These are phyloP conservation scores for Aphidius ervi DNA, from an alignment of 1,140 invertebrate genomes.

Conservation along the genomic window DNA sequence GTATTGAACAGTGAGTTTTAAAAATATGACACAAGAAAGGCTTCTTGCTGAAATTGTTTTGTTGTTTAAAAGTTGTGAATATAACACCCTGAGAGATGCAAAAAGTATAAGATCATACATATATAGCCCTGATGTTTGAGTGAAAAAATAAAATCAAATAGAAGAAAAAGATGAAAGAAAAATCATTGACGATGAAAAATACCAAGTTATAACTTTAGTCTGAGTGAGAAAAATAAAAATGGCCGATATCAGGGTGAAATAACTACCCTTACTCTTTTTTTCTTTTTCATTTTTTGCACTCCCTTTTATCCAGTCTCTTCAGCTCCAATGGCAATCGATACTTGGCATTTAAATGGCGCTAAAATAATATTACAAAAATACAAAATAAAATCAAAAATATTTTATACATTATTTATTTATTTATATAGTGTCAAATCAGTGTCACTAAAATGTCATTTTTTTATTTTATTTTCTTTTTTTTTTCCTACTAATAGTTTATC, in stretches of 20 bases:
- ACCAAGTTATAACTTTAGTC: not conserved
- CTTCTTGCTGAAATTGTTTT: too few relatives aligned
- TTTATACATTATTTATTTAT: not conserved
- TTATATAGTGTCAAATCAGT: too few relatives aligned
- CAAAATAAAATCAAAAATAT: too few relatives aligned
- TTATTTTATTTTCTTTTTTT: too few relatives aligned
- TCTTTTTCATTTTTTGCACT: constrained; percentile 5
- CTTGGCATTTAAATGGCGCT: constrained; percentile 38
- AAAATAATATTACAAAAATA: constrained; percentile 21
- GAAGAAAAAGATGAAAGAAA: constrained; percentile 1
- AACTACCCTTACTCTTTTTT: not conserved
- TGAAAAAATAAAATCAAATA: not conserved
- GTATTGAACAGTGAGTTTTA: too few relatives aligned
- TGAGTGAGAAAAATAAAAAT: constrained; percentile 20
- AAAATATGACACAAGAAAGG: too few relatives aligned
- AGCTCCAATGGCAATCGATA: constrained; percentile 33
- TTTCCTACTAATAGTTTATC: too few relatives aligned
- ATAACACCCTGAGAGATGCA: too few relatives aligned
- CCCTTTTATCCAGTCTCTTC: constrained; percentile 17
- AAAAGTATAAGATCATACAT: too few relatives aligned
- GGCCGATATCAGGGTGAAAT: constrained; percentile 20
- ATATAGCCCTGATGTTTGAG: not conserved
- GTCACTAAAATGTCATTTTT: not conserved
- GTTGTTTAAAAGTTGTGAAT: too few relatives aligned
- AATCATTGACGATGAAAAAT: not conserved